These are phyloP conservation scores for Gavia stellata DNA, from an alignment of 2,113 vertebrate species.

Conservation along the genomic window DNA sequence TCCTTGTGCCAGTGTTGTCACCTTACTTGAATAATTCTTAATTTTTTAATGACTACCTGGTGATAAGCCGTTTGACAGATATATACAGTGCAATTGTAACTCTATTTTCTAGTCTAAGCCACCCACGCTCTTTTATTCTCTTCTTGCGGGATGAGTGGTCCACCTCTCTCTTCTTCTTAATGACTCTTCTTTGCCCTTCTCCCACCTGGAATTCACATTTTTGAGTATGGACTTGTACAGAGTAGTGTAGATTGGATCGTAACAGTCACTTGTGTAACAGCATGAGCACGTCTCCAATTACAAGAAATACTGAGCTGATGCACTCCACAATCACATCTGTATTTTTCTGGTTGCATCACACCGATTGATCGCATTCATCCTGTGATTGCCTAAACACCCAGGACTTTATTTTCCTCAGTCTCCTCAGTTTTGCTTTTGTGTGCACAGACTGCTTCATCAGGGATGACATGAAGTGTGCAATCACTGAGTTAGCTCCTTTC, in stretches of 20 bases:
- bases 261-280: background rate
- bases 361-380: background rate
- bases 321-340: background rate
- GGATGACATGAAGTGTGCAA: background rate
- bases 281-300: background rate
- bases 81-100: fast-evolving
- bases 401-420: background rate
- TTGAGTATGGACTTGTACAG: background rate
- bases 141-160: background rate
- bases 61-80: background rate
- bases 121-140: background rate
- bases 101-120: background rate
- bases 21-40: background rate
- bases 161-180: background rate
- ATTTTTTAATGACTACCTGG: slow-evolving; percentile 2
- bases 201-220: background rate
- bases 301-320: background rate
- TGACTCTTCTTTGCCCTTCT: background rate
- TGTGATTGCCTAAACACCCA: background rate
- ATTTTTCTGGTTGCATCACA: background rate
- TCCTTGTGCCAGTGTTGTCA: background rate
- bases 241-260: background rate
- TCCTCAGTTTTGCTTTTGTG: background rate
- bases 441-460: background rate
- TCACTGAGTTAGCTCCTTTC: background rate